Percentiles rank a stretch among this genome's conserved stretches.
These are phyloP conservation scores for Drosophila albomicans DNA, from an alignment of 1,140 invertebrate species.

Conservation along the genomic window DNA sequence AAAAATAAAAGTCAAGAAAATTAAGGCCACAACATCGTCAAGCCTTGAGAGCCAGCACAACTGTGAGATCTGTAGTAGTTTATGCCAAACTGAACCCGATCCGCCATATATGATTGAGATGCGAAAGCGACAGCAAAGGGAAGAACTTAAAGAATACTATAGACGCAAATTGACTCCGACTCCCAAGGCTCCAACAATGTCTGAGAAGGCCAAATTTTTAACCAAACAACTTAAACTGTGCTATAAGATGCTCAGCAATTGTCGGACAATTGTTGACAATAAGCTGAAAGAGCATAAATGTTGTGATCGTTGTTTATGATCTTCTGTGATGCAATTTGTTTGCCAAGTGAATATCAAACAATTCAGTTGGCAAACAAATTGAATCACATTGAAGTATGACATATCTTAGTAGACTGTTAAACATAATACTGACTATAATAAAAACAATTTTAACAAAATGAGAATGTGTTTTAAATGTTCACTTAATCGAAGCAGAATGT, in stretches of 20 bases:
- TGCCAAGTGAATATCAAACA: too few relatives aligned
- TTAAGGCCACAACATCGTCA: neutral
- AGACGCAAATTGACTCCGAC: neutral
- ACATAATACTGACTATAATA: neutral
- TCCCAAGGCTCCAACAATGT: too few relatives aligned
- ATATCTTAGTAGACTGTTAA: slow-evolving; percentile 10
- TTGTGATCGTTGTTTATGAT: neutral
- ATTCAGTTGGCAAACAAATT: slow-evolving; percentile 13
- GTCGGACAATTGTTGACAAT: slow-evolving; percentile 15
- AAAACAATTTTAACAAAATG: slow-evolving; percentile 2
- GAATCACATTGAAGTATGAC: slow-evolving; percentile 8
- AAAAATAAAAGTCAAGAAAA: neutral
- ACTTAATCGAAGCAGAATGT: neutral
- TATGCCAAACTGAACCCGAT: slow-evolving; percentile 15
- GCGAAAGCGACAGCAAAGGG: neutral
- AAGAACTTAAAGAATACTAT: slow-evolving; percentile 34
- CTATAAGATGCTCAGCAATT: slow-evolving; percentile 26
- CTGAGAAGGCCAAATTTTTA: neutral
- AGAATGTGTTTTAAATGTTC: neutral
- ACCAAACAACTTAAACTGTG: neutral
- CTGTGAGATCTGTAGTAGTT: slow-evolving; percentile 28
- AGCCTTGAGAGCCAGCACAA: too few relatives aligned
- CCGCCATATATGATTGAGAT: slow-evolving; percentile 38
- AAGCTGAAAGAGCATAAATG: neutral
- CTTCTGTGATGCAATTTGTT: slow-evolving; percentile 21